These are phyloP conservation scores for Parazoanthus swiftii DNA, from an alignment of 92 coral and sea anemone species.

Conservation along the genomic window DNA sequence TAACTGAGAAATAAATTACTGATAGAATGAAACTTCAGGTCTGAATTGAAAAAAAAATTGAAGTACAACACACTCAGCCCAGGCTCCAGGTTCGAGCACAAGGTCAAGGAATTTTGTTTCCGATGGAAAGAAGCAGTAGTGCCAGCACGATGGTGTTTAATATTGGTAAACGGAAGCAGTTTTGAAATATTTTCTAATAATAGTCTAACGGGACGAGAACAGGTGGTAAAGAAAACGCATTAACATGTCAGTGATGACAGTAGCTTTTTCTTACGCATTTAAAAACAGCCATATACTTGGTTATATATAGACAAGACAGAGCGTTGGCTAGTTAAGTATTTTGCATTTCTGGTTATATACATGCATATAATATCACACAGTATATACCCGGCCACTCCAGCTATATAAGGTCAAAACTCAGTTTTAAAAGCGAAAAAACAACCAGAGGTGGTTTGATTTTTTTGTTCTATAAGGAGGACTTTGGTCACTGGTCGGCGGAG, in stretches of 20 bases:
- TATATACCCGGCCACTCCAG: too few relatives aligned
- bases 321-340: too few relatives aligned
- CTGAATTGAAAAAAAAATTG: neutral
- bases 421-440: too few relatives aligned
- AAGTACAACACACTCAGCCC: neutral
- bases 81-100: neutral
- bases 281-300: neutral
- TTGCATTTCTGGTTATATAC: too few relatives aligned
- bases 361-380: too few relatives aligned
- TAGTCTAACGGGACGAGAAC: neutral
- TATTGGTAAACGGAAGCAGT: neutral
- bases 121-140: neutral
- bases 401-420: too few relatives aligned
- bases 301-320: too few relatives aligned
- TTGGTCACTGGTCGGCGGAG: too few relatives aligned
- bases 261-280: neutral
- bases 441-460: too few relatives aligned
- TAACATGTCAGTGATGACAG: neutral
- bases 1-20: neutral
- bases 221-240: neutral
- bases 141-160: too few relatives aligned
- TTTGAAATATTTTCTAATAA: neutral
- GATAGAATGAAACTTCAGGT: neutral
- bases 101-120: neutral
- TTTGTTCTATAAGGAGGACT: too few relatives aligned